Conservation (phyloP, 2,113 vertebrate genomes). For the Galbula dea region DNA sequence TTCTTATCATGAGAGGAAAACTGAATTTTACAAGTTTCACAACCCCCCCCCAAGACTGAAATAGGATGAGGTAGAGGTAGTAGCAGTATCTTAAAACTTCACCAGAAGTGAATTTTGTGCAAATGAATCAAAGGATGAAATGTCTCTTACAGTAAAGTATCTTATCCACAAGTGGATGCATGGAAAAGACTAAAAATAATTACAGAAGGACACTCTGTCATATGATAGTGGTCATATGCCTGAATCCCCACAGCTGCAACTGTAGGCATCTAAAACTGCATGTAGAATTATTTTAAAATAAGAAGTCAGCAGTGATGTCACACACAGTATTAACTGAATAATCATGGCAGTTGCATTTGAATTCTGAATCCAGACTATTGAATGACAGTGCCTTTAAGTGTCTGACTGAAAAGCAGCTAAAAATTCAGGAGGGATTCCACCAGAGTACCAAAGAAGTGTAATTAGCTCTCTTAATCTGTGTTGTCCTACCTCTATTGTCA, state of each 20-base stretch:
- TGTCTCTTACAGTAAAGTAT: neutral
- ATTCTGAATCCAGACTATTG: neutral
- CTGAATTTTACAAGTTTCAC: neutral
- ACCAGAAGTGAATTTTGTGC: neutral
- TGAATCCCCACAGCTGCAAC: neutral
- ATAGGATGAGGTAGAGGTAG: neutral
- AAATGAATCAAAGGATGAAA: neutral
- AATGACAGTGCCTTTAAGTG: neutral
- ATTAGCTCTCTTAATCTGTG: neutral
- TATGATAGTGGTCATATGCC: neutral
- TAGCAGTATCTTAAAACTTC: neutral
- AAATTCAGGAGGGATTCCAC: neutral
- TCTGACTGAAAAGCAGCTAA: neutral
- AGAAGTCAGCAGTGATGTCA: neutral
- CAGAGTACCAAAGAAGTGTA: neutral
- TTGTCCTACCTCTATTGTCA: neutral
- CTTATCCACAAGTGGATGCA: neutral
- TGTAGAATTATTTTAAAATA: neutral
- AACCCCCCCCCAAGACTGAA: neutral
- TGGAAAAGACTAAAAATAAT: neutral
- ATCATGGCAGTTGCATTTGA: neutral
- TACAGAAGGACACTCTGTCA: neutral
- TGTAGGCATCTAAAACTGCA: neutral
- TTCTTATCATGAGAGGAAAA: neutral
- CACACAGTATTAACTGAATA: neutral